phyloP scores from a whole-genome alignment of 2,888 invertebrate genomes.

The Dugesia japonica region DNA sequence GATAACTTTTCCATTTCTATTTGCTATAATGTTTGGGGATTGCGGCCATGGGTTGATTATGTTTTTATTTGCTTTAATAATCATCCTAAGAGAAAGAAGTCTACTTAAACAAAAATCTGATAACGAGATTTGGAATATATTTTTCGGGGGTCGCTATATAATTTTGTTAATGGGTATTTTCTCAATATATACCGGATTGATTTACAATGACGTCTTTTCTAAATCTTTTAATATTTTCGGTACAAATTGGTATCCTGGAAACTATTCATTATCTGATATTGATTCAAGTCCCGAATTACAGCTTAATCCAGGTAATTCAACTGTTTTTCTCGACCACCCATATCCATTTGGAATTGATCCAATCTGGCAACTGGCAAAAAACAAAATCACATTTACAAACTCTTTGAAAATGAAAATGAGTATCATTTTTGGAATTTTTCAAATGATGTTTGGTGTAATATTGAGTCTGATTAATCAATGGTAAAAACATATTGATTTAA shows the following conservation, averaged over 20 bases:
- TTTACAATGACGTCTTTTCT: slow-evolving; percentile 96
- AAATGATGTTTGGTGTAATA: slow-evolving; percentile 85
- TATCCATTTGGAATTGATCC: slow-evolving; percentile 80
- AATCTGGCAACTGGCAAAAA: slow-evolving; percentile 57
- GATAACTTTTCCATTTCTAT: slow-evolving; percentile 89
- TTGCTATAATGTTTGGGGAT: slow-evolving; percentile 96
- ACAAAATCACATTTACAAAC: slow-evolving; percentile 82
- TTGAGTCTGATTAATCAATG: slow-evolving; percentile 54
- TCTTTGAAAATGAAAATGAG: slow-evolving; percentile 88
- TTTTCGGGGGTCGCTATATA: slow-evolving; percentile 93
- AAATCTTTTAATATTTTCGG: slow-evolving; percentile 88
- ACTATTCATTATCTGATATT: slow-evolving; percentile 23
- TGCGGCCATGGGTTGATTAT: slow-evolving; percentile 80
- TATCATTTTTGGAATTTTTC: slow-evolving; percentile 79
- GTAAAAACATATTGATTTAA: too few species aligned
- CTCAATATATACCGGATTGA: slow-evolving; percentile 89
- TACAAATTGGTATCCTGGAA: slow-evolving; percentile 59
- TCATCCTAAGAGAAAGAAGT: slow-evolving; percentile 49
- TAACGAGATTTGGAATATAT: slow-evolving; percentile 81
- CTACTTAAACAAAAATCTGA: slow-evolving; percentile 26
- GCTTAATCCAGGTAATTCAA: slow-evolving; percentile 29
- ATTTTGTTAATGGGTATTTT: slow-evolving; percentile 89
- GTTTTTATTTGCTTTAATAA: slow-evolving; percentile 76
- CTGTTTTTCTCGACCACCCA: slow-evolving; percentile 49
- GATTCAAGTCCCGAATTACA: slow-evolving; percentile 4